Evolutionary conservation across 2,113 vertebrate genomes (phyloP).

Genomic region (Holacanthus passer): DNA sequence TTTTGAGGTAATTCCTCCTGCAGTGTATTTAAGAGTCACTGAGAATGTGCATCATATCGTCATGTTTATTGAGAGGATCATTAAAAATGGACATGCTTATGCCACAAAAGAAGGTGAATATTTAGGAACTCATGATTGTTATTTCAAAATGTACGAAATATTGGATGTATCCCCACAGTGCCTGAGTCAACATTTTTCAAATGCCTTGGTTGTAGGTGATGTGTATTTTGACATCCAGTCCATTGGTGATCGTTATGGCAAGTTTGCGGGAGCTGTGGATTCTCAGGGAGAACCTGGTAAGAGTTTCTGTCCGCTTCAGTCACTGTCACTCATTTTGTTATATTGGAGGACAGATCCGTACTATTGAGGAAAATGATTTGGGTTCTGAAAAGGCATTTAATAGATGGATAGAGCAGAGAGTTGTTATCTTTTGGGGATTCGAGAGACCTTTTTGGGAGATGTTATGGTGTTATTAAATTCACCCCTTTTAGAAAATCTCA

Average conservation of each 20-base stretch:
- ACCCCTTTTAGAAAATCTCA: background rate
- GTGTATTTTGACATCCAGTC: slow-evolving; percentile 95
- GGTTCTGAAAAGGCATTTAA: background rate
- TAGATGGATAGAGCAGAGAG: background rate
- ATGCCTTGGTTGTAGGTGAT: slow-evolving; percentile 84
- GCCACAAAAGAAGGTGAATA: slow-evolving; percentile 86
- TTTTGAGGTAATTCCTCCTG: slow-evolving; percentile 91
- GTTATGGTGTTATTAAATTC: background rate
- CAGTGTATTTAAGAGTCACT: slow-evolving; percentile 91
- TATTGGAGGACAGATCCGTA: background rate
- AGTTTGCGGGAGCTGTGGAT: slow-evolving; percentile 77
- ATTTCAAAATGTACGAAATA: background rate
- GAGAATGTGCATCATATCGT: slow-evolving; percentile 94
- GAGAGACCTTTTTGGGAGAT: background rate
- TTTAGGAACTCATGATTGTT: rapidly evolving
- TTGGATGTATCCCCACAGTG: rapidly evolving
- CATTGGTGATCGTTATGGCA: slow-evolving; percentile 90
- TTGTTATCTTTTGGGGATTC: background rate
- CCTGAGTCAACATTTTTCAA: background rate
- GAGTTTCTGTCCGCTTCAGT: slow-evolving; percentile 46
- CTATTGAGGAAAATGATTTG: background rate
- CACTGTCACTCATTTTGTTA: background rate
- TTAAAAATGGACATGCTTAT: slow-evolving; percentile 90
- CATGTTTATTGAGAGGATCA: slow-evolving; percentile 89
- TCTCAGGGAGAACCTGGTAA: slow-evolving; percentile 84